Base-by-base conservation (phyloP, 2,113 vertebrate genomes). In the Dicaeum eximium region DNA sequence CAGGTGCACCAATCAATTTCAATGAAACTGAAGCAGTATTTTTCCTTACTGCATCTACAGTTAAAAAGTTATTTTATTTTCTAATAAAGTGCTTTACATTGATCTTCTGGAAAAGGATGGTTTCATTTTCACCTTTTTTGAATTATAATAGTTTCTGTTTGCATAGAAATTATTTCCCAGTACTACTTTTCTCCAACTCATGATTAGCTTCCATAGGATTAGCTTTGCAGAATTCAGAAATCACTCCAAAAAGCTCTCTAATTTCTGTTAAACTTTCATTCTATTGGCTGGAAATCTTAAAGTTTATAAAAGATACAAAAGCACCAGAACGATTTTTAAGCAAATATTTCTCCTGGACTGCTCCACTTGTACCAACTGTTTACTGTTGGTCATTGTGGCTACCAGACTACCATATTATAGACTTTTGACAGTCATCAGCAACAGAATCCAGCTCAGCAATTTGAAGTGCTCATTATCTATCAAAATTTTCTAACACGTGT, bases 11-110 rank as follows among this genome's bases (percentile, higher is more conserved):
- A 98, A 98, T 98, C 98, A 98, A 98, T 98, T 98, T 97, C 95
- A 98, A 97, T 95, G 96, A 97, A 99, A 98, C 86, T 79, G 81
- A 95, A 98, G 96, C 94, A 95, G 73, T 96, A 83, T 96, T 74
- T 92, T 97, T 98, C 97, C 98, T 98, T 98, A 98, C 94, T 97
- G 96, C 96, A 96, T 98, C 94, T 97, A 97, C 98, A 99, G 99
- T 99, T 99, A 98, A 98, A 98, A 98, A 98, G 96, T 98, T 97
- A 99, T 98, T 99, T 98, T 98, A 94, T 98, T 99, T 99, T 98
- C 97, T 97, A 98, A 98, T 98, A 98, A 99, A 99, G 98, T 98
- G 97, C 96, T 98, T 98, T 98, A 98, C 98, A 99, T 98, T 98
- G 98, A 99, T 99, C 98, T 98, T 97, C 92, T 97, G 74, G 78